Conservation (phyloP, 2,888 invertebrate species). For the Chrysotoxum bicinctum region DNA sequence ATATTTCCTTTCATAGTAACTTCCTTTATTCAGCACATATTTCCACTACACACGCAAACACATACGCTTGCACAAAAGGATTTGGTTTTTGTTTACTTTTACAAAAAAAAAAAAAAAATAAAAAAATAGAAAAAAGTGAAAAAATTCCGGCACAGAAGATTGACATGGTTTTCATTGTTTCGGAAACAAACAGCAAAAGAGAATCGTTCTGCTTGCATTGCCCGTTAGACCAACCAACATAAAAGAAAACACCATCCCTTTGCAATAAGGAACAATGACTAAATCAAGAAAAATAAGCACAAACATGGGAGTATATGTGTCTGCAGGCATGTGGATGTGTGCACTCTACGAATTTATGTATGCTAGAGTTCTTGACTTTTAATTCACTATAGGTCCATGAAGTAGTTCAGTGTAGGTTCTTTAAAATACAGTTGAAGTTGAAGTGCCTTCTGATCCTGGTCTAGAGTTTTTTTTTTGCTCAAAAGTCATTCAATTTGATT, state of each 20-base stretch:
- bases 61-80: not conserved
- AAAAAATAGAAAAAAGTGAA: not conserved
- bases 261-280: slow-evolving; percentile 7
- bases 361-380: slow-evolving; percentile 50
- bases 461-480: not conserved
- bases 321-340: no score
- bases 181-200: slow-evolving; percentile 31
- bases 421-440: not conserved
- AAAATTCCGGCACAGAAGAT: slow-evolving; percentile 39
- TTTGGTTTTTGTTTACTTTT: not conserved
- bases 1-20: not conserved
- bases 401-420: not conserved
- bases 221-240: slow-evolving; percentile 23
- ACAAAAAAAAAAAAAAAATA: not conserved
- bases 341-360: not conserved
- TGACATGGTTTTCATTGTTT: slow-evolving; percentile 68
- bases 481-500: not conserved
- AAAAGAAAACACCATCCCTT: slow-evolving; percentile 27
- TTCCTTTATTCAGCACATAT: not conserved
- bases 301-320: not conserved
- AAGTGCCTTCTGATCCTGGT: not conserved
- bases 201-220: slow-evolving; percentile 40
- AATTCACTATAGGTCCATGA: slow-evolving; percentile 52
- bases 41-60: not conserved
- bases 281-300: slow-evolving; percentile 17